A percentile compares a stretch with the other conserved stretches of the same genome.
These are phyloP conservation scores for Pseudorasbora parva DNA, from an alignment of 2,113 vertebrate species.

Conservation along the genomic window DNA sequence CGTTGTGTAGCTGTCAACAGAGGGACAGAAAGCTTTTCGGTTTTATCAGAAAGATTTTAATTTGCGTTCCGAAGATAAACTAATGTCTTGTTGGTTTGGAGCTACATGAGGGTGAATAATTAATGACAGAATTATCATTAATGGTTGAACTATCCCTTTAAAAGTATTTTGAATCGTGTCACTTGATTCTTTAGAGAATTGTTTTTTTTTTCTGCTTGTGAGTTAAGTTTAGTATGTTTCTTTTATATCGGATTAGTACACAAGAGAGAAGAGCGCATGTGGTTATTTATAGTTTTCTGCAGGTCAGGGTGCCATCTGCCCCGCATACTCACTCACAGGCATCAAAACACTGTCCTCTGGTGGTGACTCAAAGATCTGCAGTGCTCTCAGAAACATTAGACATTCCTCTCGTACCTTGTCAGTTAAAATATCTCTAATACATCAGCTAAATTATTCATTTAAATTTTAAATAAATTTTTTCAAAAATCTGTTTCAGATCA, in stretches of 20 bases:
- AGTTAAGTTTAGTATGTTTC: slow-evolving; percentile 48
- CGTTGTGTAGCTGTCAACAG: no score
- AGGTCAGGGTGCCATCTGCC: slow-evolving; percentile 52
- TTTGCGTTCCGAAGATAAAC: no score
- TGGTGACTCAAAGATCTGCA: slow-evolving; percentile 21
- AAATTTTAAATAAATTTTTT: no score
- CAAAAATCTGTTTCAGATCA: slow-evolving; percentile 71
- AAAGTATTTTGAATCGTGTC: background rate
- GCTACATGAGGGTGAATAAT: no score
- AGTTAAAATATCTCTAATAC: background rate
- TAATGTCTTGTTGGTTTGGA: no score
- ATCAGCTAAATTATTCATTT: background rate
- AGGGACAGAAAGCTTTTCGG: no score
- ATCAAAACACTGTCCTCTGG: slow-evolving; percentile 34
- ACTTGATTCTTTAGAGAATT: background rate
- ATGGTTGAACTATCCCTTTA: no score
- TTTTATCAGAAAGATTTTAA: no score
- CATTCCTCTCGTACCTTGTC: background rate
- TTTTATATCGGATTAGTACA: slow-evolving; percentile 30
- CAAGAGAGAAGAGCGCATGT: slow-evolving; percentile 25
- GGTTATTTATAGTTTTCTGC: slow-evolving; percentile 55
- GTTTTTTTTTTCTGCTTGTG: slow-evolving; percentile 8
- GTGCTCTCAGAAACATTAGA: background rate
- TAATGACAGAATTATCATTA: no score
- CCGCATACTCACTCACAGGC: background rate